Conservation (phyloP, 2,797 vertebrate genomes). For the Sebastes steindachneri region DNA sequence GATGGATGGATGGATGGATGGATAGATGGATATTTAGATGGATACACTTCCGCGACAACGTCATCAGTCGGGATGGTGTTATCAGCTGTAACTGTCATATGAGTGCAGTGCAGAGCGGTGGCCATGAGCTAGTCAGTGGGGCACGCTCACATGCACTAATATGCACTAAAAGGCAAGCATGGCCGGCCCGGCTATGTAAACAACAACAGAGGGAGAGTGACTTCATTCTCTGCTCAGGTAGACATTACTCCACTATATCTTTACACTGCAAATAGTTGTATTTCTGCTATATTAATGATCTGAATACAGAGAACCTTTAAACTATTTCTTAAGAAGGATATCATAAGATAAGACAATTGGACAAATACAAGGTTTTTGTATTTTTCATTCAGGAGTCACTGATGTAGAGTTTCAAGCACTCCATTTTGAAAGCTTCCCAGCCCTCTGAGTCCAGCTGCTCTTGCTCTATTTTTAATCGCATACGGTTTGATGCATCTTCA, state of each 20-base stretch:
- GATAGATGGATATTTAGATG: too few relatives aligned
- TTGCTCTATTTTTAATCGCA: conserved; percentile 27
- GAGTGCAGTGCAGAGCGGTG: too few relatives aligned
- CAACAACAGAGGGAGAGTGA: not conserved
- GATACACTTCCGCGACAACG: too few relatives aligned
- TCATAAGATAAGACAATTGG: not conserved
- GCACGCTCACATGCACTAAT: too few relatives aligned
- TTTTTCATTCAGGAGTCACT: not conserved
- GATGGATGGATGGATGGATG: fast-evolving
- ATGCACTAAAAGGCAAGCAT: too few relatives aligned
- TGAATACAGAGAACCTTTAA: not conserved
- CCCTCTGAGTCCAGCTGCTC: conserved; percentile 11
- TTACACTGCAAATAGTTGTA: not conserved
- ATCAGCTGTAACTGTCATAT: too few relatives aligned
- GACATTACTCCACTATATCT: not conserved
- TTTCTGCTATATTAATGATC: not conserved
- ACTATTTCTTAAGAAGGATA: too few relatives aligned
- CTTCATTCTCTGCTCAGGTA: not conserved
- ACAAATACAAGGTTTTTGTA: not conserved
- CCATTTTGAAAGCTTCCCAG: not conserved
- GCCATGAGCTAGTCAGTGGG: too few relatives aligned
- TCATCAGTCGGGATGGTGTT: too few relatives aligned
- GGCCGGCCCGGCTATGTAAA: too few relatives aligned
- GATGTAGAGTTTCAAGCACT: not conserved
- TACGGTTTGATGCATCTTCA: not conserved